Evolutionary conservation across 2,797 vertebrate species (phyloP), one percentile per base, ranked within the genome.

Genomic region (Gymnocypris eckloni): DNA sequence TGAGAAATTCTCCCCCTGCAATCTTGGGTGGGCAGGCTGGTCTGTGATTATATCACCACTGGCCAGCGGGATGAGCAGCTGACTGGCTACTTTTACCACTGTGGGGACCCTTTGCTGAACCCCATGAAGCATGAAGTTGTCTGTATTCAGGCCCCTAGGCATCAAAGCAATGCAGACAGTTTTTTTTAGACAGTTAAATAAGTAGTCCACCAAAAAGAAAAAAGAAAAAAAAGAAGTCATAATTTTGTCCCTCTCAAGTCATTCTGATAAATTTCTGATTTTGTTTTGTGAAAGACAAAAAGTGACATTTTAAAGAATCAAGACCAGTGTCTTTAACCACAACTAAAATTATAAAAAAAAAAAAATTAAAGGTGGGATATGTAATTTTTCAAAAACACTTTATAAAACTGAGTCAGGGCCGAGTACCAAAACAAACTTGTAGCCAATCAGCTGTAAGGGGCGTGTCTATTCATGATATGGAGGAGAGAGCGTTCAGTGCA

Each of bases 1-100:
- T 52, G 52, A 87, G 66, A 82, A 82, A 79, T 82, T 85, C 77
- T 77, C 75, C 83, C 43, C 6, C 73, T 67, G 67, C 67, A 85
- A 82, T 85, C 83, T 82, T 82, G 56, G 83, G 75, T 78, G 59
- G 73, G 72, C 70, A 73, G 56, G 45, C 70, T 64, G 54, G 28
- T 41, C 4, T 0, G n/a, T 86, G 70, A 86, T 86, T 75, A 61
- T 77, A 79, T 79, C 83, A 85, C 77, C 66, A 56, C 67, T 50
- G 67, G 67, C 67, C 64, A 59, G 22, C 2, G 20, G 82, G 43
- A 70, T 70, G 54, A 79, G 78, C 61, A 67, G 59, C 83, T 87
- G 83, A 85, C 72, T 79, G 66, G 79, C 22, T 75, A 50, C 76
- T 75, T 87, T 76, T 81, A 64, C 76, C 78, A 18, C n/a, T 39